Base-by-base conservation (phyloP, 2,113 vertebrate species). In the Eira barbara region DNA sequence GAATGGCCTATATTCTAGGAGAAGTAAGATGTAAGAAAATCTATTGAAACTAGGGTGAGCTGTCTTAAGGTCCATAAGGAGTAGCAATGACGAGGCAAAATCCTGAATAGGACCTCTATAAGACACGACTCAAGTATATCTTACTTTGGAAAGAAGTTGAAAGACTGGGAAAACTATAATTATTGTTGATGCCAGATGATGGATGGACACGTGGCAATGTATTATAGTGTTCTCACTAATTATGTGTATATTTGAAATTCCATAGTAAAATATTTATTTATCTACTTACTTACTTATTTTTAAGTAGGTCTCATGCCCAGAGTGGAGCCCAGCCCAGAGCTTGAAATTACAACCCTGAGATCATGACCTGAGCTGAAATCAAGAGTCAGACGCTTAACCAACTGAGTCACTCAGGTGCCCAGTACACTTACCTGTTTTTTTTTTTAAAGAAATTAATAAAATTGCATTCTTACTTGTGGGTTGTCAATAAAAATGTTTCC, bases 381-480 rank as follows among this genome's bases (percentile, higher is more conserved):
- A 36, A 69, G 67, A 69, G 34, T 36, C 67, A 69, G 67, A 69
- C 8, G 0, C 18, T 69, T 31, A 69, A 69, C 18, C 34, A 69
- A 69, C 67, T 36, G 34, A 69, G 67, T n/a, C n/a, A 69, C 67
- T n/a, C 34, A 4, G 34, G 67, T 20, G 34, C 67, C 67, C 67
- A 61, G 14, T 74, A 82, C 52, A 63, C 29, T 45, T 76, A 39
- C 52, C 21, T 47, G 34, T 36, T 83, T 3, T 13, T 49, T 82
- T 88, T 45, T 88, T 17, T 8, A 49, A 73, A 82, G n/a, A 96
- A 86, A 86, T 27, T 71, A 76, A 29, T 92, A 95, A 57, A 45
- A n/a, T 80, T 89, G 34, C 18, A 96, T 95, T 95, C 47, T 92
- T 89, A 87, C 79, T 74, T 97, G 55, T 79, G 63, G 15, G 20